Base-by-base conservation (phyloP, 2,113 vertebrate genomes). In the Malurus cyaneus region DNA sequence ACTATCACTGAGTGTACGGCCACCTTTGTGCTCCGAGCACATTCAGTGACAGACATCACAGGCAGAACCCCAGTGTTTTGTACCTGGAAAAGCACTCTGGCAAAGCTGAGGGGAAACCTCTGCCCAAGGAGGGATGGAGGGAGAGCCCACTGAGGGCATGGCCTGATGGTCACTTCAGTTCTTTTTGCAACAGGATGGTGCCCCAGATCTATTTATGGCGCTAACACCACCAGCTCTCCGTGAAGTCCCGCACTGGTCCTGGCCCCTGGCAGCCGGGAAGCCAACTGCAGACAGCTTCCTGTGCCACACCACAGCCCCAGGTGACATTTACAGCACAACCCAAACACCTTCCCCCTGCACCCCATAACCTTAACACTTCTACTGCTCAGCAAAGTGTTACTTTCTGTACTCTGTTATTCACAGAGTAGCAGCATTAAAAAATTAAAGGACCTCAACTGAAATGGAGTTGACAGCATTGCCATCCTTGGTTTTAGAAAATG, bases 1-100 rank as follows among this genome's bases (percentile, higher is more conserved):
- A 14, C 32, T 12, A 36, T 6, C 29, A 11, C 2, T 4, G 21
- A 62, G 4, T 1, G 4, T 4, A 18, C 1, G 3, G n/a, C 24
- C 53, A 20, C 42, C 31, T 70, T 15, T 62, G 56, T 52, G 69
- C 34, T 20, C 39, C 0, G 0, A 0, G 0, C 14, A 18, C 4
- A 1, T 19, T 59, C 19, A 36, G 15, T 1, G 21, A 34, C 28
- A n/a, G 54, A 36, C 53, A 50, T 3, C 76, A 57, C 0, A 0
- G 49, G 36, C 17, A 82, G 14, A 70, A 7, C 2, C 11, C 5
- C 1, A 6, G 9, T 3, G 6, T 18, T 8, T 14, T 0, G 1
- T 36, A 41, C 12, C 3, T 1, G 1, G 26, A 53, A 15, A 59
- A 6, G 1, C 0, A 0, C 76, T 86, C 59, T 0, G 0, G 47